Conservation (phyloP, 2,888 invertebrate species). For the Spilarctia lutea region DNA sequence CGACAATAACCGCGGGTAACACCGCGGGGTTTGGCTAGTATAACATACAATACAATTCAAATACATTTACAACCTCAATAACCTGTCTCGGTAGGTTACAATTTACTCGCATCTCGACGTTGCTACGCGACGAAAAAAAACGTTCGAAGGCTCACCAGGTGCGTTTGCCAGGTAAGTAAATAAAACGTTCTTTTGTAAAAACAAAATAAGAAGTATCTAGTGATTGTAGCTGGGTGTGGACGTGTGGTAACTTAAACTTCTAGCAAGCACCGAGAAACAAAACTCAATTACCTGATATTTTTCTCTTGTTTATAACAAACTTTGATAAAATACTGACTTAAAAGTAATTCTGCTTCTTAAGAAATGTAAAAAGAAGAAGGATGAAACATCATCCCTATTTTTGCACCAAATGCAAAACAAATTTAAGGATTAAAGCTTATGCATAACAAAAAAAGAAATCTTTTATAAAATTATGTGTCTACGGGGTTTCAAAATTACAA, state of each 20-base stretch:
- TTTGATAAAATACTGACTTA: conserved; percentile 23
- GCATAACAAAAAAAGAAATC: not conserved
- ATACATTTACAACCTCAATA: conserved; percentile 57
- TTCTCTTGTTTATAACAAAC: conserved; percentile 45
- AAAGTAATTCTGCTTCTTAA: too few species aligned
- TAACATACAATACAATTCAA: conserved; percentile 25
- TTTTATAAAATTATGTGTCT: not conserved
- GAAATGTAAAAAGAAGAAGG: too few species aligned
- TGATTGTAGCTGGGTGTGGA: conserved; percentile 26
- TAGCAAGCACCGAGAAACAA: conserved; percentile 14
- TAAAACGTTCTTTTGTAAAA: conserved; percentile 41
- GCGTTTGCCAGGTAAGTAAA: conserved; percentile 68
- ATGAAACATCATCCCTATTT: not conserved
- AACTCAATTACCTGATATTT: conserved; percentile 49
- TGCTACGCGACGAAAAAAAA: conserved; percentile 60
- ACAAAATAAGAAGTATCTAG: conserved; percentile 23
- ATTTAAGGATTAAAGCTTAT: not conserved
- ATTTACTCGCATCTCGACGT: conserved; percentile 64
- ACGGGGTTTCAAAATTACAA: not conserved
- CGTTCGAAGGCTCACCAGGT: conserved; percentile 57
- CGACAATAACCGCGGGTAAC: too few species aligned
- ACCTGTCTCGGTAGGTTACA: conserved; percentile 62
- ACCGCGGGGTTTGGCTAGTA: too few species aligned
- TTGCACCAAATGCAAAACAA: not conserved
- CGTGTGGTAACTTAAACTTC: conserved; percentile 18